Base-by-base conservation (phyloP, 35 echinoderm and acorn worm species). In the Patiria miniata region DNA sequence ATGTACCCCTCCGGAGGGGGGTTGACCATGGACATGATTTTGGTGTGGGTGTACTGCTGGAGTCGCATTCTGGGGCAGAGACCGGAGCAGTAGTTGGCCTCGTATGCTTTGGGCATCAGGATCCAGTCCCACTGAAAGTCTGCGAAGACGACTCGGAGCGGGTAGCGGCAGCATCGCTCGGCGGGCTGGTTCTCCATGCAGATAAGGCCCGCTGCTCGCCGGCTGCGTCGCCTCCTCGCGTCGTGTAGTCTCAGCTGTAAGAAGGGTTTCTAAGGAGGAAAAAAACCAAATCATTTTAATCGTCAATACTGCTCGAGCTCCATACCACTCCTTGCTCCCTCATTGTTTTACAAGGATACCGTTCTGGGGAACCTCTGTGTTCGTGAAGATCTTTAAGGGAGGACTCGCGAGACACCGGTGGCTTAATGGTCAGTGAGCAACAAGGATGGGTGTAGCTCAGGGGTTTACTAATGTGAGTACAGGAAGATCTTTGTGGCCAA, bases 71-170 rank as follows among this genome's bases (percentile, higher is more conserved):
- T 68, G 18, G 96, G 93, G 78, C 96, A 99, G 15, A 81, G 52
- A 12, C 96, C 96, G 23, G 69, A 86, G 69, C 96, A 99, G 51
- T 94, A 94, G 54, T 99, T 92, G 3, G 96, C 89, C 17, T 83
- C 82, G 60, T 89, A 99, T 28, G 73, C 44, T 32, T 86, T 89
- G 5, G 96, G 96, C 0, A 90, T 89, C 16, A 99, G 85, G 39
- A 99, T 89, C 92, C 92, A 99, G 60, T 99, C 93, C 96, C 96
- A 99, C 16, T 86, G 89, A 52, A 99, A 89, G 79, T 92, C 77
- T 21, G 84, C 89, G 42, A 99, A 99, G 89, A 92, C 93, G 16
- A 99, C 85, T 14, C 50, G 39, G 51, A 99, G 79, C 12, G 89
- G 89, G 54, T 92, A 94, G 47, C 37, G 88, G 78, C 96, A 99